Conservation (phyloP, 2,888 invertebrate genomes). For the Sesamia inferens region DNA sequence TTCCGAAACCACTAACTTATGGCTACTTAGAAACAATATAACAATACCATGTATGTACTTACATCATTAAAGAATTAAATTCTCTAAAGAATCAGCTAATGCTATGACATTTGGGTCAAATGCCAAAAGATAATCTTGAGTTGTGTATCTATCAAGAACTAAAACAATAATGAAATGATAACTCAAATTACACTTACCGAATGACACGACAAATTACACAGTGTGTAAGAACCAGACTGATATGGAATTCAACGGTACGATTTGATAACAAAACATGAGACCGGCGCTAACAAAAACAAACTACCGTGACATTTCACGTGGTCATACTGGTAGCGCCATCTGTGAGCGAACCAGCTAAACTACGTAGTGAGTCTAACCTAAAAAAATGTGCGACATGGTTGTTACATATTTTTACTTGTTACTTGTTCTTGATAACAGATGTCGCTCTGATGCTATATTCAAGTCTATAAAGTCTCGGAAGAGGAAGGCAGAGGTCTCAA, state of each 20-base stretch:
- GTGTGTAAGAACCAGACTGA: conserved; percentile 46
- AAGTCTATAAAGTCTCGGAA: not conserved
- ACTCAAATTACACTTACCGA: conserved; percentile 48
- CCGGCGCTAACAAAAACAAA: conserved; percentile 57
- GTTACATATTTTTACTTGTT: not conserved
- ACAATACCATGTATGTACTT: not conserved
- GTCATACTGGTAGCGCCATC: conserved; percentile 48
- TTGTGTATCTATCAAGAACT: not conserved
- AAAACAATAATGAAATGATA: conserved; percentile 21
- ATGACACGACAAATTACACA: conserved; percentile 37
- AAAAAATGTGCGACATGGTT: not conserved
- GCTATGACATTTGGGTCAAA: conserved; percentile 41
- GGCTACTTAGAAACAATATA: not conserved
- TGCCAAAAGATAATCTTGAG: conserved; percentile 28
- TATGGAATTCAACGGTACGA: conserved; percentile 39
- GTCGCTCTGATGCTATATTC: conserved; percentile 3
- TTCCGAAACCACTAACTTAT: not conserved
- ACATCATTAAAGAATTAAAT: not conserved
- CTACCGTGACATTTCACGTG: conserved; percentile 33
- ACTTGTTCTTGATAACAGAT: conserved; percentile 16
- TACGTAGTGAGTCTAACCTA: not conserved
- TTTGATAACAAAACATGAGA: conserved; percentile 45
- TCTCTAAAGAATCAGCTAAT: not conserved
- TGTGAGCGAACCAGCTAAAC: conserved; percentile 10
- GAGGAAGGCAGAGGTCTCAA: not conserved